A percentile compares a stretch with the other conserved stretches of the same genome.
These are phyloP conservation scores for Oryctolagus cuniculus DNA, from an alignment of 2,113 vertebrate genomes.

Conservation along the genomic window mOryCun1.1 NC_091449.1:11306001-11306500, in stretches of 20 bases:
- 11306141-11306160: not conserved
- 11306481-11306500: not conserved
- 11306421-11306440: not conserved
- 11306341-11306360: too few relatives aligned
- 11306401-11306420: rapidly evolving
- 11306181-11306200: not conserved
- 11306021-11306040: constrained; percentile 92
- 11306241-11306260: too few relatives aligned
- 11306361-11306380: too few relatives aligned
- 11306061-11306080: constrained; percentile 95
- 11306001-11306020: constrained; percentile 64
- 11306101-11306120: constrained; percentile 93
- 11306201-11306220: not conserved
- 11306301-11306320: too few relatives aligned
- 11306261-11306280: too few relatives aligned
- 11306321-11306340: too few relatives aligned
- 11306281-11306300: too few relatives aligned
- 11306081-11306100: constrained; percentile 92
- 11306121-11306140: constrained; percentile 95
- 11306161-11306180: too few relatives aligned
- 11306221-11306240: too few relatives aligned
- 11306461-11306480: too few relatives aligned
- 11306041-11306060: constrained; percentile 96
- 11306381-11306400: too few relatives aligned
- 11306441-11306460: not conserved